Evolutionary conservation across 2,888 invertebrate species (phyloP), one percentile per base, ranked within the genome.

Genomic region (Ornithoptera priamus): DNA sequence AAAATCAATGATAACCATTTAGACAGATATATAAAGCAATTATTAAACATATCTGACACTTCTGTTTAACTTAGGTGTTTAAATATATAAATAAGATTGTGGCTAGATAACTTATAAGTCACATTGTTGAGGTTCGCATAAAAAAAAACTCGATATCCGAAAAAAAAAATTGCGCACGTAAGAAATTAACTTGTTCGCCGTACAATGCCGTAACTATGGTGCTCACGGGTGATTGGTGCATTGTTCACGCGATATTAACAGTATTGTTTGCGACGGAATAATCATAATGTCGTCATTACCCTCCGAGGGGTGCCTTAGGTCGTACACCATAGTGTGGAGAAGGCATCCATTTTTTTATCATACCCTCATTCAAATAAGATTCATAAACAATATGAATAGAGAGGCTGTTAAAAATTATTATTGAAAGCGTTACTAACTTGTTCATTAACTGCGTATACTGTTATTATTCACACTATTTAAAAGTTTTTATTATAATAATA

Each of bases 191-290:
- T 64, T 39, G 56, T 56, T 42, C n/a, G 10, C 42, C 7, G 63
- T 46, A 56, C 64, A 42, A 66, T 36, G 62, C 63, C 56, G 18
- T 58, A 63, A 76, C 71, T 76, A 76, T 74, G 73, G 74, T 71
- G 72, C 76, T 77, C 72, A 70, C 76, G 82, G 81, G 83, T 92
- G 92, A 92, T 92, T 92, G 90, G 81, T 72, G 77, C 85, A 92
- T 92, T 92, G 92, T 92, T 85, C 85, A 80, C 75, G 84, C 77
- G 75, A 80, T 89, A 90, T 91, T 91, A 89, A 88, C 87, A 75
- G 88, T 82, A 91, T 92, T 92, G 92, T 92, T 91, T 92, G 89
- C 77, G 77, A 76, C 81, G 77, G 78, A 81, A 81, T 90, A 89
- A 90, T 91, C 89, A 86, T 90, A 88, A 89, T 82, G 84, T 81